These are phyloP conservation scores for Cheumatopsyche charites DNA, from an alignment of 1,140 invertebrate species.

Conservation along the genomic window DNA sequence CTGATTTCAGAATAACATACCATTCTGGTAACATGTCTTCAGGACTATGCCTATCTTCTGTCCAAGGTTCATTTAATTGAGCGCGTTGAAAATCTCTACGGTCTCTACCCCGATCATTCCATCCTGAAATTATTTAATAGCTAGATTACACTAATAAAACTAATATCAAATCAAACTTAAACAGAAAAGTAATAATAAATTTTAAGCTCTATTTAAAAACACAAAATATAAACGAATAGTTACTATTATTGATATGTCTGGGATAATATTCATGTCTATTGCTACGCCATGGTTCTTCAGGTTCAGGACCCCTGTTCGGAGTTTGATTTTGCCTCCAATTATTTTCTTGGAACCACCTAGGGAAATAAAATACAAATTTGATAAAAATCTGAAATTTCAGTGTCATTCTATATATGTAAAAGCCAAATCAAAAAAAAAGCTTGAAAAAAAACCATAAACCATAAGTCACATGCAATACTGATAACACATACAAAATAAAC, in stretches of 20 bases:
- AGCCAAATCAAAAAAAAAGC: too few species aligned
- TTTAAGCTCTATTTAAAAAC: background rate
- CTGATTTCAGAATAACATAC: background rate
- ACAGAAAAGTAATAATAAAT: too few species aligned
- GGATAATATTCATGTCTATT: background rate
- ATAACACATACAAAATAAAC: background rate
- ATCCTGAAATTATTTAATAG: constrained; percentile 11
- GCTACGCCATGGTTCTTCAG: constrained; percentile 11
- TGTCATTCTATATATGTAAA: too few species aligned
- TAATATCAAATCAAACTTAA: background rate
- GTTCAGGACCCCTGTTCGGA: background rate
- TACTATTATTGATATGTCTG: background rate
- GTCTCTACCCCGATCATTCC: constrained; percentile 25
- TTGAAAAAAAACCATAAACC: too few species aligned
- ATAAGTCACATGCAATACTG: too few species aligned
- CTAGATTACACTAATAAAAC: background rate
- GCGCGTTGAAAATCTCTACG: background rate
- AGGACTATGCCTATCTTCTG: constrained; percentile 19
- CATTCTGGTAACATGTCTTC: constrained; percentile 30
- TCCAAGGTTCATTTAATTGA: constrained; percentile 12
- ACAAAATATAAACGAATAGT: background rate
- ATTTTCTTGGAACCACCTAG: constrained; percentile 13
- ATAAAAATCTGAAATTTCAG: too few species aligned
- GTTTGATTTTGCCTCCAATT: constrained; percentile 13
- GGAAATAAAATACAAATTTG: background rate